These are phyloP conservation scores for Zaprionus camerounensis DNA, from an alignment of 1,140 invertebrate genomes.

Conservation along the genomic window DNA sequence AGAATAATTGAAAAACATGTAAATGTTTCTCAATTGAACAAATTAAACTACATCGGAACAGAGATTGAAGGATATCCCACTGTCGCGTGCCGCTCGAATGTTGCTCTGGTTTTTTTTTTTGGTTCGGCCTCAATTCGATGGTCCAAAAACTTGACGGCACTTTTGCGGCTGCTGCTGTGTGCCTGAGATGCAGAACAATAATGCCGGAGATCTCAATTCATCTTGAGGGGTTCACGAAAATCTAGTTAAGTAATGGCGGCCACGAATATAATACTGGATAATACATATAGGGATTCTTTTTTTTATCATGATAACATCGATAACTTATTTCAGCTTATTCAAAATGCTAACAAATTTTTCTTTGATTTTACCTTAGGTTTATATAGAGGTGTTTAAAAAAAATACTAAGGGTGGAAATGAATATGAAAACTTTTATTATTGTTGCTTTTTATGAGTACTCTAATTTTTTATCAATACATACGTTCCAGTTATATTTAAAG, in stretches of 20 bases:
- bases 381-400: too few species aligned
- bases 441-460: too few species aligned
- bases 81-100: too few species aligned
- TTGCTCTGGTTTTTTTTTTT: constrained; percentile 27
- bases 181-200: constrained; percentile 6
- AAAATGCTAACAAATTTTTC: background rate
- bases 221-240: constrained; percentile 31
- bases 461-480: too few species aligned
- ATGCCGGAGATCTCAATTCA: constrained; percentile 25
- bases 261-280: background rate
- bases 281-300: background rate
- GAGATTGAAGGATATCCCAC: too few species aligned
- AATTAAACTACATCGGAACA: too few species aligned
- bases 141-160: constrained; percentile 58
- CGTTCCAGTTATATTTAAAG: too few species aligned
- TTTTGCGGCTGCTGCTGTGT: constrained; percentile 60
- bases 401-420: too few species aligned
- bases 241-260: background rate
- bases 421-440: too few species aligned
- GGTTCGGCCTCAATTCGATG: constrained; percentile 56
- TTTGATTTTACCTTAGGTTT: too few species aligned
- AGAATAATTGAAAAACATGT: too few species aligned
- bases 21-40: too few species aligned
- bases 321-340: background rate
- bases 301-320: background rate